These are phyloP conservation scores for Lepidurus arcticus DNA, from an alignment of 1,140 invertebrate species.

Conservation along the genomic window DNA sequence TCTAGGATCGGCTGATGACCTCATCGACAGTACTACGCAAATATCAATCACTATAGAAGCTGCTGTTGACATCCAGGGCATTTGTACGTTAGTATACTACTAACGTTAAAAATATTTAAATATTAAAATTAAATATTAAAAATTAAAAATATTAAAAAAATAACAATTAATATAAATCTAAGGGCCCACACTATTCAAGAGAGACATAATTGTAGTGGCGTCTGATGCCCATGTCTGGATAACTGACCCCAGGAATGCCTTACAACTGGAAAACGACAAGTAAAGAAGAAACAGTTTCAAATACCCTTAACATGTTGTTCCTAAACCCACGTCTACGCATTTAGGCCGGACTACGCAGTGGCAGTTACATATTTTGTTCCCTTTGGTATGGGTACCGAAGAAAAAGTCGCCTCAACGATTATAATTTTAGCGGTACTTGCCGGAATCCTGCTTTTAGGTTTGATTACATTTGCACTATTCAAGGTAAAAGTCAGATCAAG, in stretches of 20 bases:
- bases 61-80: background rate
- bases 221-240: background rate
- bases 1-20: background rate
- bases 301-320: background rate
- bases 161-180: background rate
- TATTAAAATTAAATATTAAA: too few relatives aligned
- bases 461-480: background rate
- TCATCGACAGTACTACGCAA: background rate
- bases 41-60: background rate
- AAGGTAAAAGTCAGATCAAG: background rate
- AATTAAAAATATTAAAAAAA: too few relatives aligned
- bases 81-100: background rate
- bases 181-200: background rate
- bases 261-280: background rate
- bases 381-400: background rate
- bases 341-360: background rate
- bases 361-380: conserved; percentile 11
- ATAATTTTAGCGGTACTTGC: background rate
- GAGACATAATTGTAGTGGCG: background rate
- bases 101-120: too few relatives aligned
- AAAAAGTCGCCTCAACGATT: background rate
- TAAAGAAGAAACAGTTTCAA: background rate
- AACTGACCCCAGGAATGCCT: background rate
- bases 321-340: background rate
- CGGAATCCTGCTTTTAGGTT: background rate